These are phyloP conservation scores for Microcebus tavaratra DNA, from an alignment of 2,113 vertebrate genomes.

Conservation along the genomic window DNA sequence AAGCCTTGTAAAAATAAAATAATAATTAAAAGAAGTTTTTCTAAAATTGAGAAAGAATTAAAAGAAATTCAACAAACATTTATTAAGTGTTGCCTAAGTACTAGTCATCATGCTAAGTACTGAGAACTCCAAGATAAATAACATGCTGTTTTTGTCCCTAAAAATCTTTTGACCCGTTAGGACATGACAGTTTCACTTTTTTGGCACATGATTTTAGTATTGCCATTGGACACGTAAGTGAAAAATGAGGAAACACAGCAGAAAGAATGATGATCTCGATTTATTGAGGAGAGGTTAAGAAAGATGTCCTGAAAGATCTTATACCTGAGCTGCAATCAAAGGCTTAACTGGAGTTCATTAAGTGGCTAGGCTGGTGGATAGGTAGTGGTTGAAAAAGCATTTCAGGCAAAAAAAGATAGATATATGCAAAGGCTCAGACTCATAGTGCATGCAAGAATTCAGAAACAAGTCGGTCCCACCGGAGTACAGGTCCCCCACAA, in stretches of 20 bases:
- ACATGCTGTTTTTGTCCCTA: background rate
- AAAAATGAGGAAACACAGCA: conserved; percentile 15
- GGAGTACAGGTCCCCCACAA: background rate
- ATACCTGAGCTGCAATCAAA: background rate
- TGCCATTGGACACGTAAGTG: background rate
- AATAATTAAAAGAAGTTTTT: background rate
- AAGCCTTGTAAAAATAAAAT: background rate
- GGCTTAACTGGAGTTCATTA: background rate
- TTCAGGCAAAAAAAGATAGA: background rate
- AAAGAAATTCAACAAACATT: background rate
- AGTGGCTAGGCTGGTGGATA: background rate
- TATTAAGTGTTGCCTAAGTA: background rate
- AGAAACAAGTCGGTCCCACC: background rate
- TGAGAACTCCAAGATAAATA: background rate
- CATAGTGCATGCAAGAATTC: background rate
- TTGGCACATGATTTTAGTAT: background rate
- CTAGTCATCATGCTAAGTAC: background rate
- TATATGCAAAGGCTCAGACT: background rate
- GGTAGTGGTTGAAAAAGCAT: background rate
- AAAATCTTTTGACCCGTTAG: background rate
- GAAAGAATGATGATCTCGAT: background rate
- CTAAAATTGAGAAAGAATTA: background rate
- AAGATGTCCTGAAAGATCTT: background rate
- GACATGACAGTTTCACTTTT: background rate
- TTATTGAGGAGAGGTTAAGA: background rate